Evolutionary conservation across 2,888 invertebrate species (phyloP).

Genomic region (Acronicta alni): DNA sequence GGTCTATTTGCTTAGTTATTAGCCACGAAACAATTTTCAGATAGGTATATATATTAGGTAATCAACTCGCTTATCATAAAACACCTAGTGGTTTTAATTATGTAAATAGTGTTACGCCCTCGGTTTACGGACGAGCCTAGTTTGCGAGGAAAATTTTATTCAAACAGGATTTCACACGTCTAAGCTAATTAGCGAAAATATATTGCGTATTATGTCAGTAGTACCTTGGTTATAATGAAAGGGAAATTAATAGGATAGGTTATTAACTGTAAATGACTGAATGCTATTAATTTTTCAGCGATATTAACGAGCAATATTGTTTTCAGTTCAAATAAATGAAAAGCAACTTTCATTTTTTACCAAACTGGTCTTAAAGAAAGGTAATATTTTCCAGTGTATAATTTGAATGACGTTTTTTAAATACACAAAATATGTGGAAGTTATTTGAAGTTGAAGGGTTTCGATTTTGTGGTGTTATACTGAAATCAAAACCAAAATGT

Average conservation of each 20-base stretch:
- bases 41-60: slow-evolving; percentile 22
- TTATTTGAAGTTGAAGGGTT: too few species aligned
- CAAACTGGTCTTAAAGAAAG: too few species aligned
- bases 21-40: background rate
- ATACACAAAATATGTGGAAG: too few species aligned
- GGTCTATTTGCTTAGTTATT: too few species aligned
- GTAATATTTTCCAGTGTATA: too few species aligned
- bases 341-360: too few species aligned
- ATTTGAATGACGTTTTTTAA: too few species aligned
- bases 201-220: slow-evolving; percentile 18
- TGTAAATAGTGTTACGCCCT: slow-evolving; percentile 48
- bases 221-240: slow-evolving; percentile 9
- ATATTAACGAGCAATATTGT: background rate
- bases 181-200: slow-evolving; percentile 18
- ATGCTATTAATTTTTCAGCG: background rate
- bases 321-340: background rate
- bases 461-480: too few species aligned
- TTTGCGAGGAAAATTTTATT: slow-evolving; percentile 36
- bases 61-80: slow-evolving; percentile 29
- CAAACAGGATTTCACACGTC: slow-evolving; percentile 47
- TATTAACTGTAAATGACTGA: background rate
- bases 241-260: slow-evolving; percentile 4
- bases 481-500: too few species aligned
- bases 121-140: slow-evolving; percentile 27
- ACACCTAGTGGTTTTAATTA: slow-evolving; percentile 40